phyloP scores from a whole-genome alignment of 2,888 invertebrate genomes.

The Taphrorychus bicolor region DNA sequence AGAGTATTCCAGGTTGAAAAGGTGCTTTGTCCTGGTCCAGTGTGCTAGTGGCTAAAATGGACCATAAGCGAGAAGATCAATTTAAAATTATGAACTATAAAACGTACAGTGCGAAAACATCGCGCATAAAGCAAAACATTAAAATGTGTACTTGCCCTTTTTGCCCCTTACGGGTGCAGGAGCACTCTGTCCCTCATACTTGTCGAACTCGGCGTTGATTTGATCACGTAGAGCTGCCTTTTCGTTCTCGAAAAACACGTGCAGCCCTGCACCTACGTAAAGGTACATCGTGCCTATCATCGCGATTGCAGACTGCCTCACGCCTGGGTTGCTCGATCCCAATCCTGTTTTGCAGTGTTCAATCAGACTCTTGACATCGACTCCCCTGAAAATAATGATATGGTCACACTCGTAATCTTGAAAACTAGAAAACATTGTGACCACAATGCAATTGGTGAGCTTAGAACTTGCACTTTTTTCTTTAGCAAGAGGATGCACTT shows the following conservation, averaged over 20 bases:
- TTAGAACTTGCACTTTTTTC: not conserved
- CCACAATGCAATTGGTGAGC: too few relatives aligned
- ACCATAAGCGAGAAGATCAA: too few relatives aligned
- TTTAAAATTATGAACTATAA: too few relatives aligned
- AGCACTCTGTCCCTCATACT: conserved; percentile 76
- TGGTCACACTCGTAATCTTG: too few relatives aligned
- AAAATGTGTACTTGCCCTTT: not conserved
- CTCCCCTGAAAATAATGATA: conserved; percentile 51
- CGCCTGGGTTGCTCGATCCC: conserved; percentile 83
- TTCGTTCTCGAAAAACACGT: conserved; percentile 84
- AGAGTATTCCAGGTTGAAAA: too few relatives aligned
- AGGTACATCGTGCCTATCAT: conserved; percentile 80
- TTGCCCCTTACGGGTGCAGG: conserved; percentile 75
- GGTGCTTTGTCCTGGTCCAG: too few relatives aligned
- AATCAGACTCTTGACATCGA: conserved; percentile 77
- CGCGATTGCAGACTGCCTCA: conserved; percentile 78
- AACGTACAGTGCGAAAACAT: too few relatives aligned
- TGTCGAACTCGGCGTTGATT: conserved; percentile 86
- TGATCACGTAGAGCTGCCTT: conserved; percentile 84
- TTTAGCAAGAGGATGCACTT: too few relatives aligned
- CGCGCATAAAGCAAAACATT: too few relatives aligned
- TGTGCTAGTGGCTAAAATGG: too few relatives aligned
- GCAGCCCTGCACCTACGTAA: conserved; percentile 78
- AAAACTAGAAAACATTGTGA: too few relatives aligned
- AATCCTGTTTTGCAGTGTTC: conserved; percentile 84